Percentiles rank a stretch among this genome's conserved stretches.
These are phyloP conservation scores for Dallia pectoralis DNA, from an alignment of 2,797 vertebrate species.

Conservation along the genomic window DNA sequence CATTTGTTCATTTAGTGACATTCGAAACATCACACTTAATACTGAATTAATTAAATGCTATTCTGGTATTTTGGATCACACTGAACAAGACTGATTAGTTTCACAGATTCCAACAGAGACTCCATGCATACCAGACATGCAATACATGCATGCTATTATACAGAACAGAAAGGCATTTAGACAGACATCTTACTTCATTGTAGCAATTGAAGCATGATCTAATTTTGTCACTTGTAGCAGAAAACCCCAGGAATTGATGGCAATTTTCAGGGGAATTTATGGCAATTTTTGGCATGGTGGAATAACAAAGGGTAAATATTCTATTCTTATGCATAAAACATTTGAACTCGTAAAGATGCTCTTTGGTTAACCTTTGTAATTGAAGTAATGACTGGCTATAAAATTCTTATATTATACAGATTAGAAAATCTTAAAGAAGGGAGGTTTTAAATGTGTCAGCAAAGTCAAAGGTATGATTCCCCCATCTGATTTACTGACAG, in stretches of 20 bases:
- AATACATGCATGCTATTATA: conserved; percentile 46
- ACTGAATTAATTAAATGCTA: neutral
- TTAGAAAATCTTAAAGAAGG: too few species aligned
- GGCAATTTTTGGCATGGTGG: too few species aligned
- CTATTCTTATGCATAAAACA: too few species aligned
- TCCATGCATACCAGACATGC: conserved; percentile 62
- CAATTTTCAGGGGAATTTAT: neutral
- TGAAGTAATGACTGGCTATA: too few species aligned
- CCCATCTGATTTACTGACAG: too few species aligned
- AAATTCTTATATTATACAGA: too few species aligned
- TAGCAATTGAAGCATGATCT: conserved; percentile 19
- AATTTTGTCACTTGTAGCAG: conserved; percentile 49
- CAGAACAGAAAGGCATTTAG: conserved; percentile 33
- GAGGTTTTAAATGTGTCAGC: too few species aligned
- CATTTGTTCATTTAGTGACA: neutral
- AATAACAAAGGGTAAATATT: too few species aligned
- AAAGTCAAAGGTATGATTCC: too few species aligned
- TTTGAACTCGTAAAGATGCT: too few species aligned
- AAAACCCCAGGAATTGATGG: conserved; percentile 19
- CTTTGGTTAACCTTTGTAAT: too few species aligned
- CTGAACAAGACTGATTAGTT: conserved; percentile 15
- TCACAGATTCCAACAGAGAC: conserved; percentile 20
- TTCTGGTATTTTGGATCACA: conserved; percentile 34
- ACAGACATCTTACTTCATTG: conserved; percentile 31
- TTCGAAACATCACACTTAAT: neutral